A percentile compares a stretch with the other conserved stretches of the same genome.
phyloP scores from a whole-genome alignment of 2,113 vertebrate genomes.

The Casuarius casuarius region DNA sequence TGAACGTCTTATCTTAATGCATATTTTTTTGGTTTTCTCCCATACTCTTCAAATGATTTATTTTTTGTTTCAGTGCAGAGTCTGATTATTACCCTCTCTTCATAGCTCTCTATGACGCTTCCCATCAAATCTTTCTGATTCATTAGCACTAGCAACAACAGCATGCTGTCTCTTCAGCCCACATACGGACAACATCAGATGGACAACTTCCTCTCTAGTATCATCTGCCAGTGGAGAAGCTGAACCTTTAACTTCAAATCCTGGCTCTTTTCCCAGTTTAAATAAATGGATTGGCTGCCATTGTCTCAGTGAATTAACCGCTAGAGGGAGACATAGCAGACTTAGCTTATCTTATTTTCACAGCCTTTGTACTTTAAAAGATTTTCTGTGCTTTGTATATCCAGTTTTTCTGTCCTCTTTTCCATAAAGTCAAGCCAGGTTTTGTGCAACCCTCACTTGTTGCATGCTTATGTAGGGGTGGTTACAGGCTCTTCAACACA shows the following conservation, averaged over 20 bases:
- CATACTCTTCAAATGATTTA: neutral
- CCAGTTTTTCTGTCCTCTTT: neutral
- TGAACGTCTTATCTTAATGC: neutral
- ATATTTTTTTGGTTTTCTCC: neutral
- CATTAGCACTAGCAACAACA: neutral
- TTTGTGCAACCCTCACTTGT: neutral
- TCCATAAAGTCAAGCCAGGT: neutral
- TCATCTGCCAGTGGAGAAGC: conserved; percentile 28
- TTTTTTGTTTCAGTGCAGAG: neutral
- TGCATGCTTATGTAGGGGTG: neutral
- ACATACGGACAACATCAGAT: neutral
- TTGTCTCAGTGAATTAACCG: neutral
- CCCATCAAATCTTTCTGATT: conserved; percentile 23
- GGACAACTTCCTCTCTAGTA: conserved; percentile 28
- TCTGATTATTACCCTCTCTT: neutral
- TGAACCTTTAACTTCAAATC: conserved; percentile 38
- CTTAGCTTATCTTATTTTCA: neutral
- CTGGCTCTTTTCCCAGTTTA: conserved; percentile 36
- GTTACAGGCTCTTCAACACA: neutral
- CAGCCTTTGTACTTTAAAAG: neutral
- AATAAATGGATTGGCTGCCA: neutral
- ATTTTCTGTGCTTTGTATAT: neutral
- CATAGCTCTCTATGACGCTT: neutral
- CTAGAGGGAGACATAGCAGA: conserved; percentile 12
- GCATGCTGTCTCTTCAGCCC: conserved; percentile 45